Evolutionary conservation across 2,797 vertebrate genomes (phyloP), one percentile per base, ranked within the genome.

Genomic region (Benthosema pterotum): DNA sequence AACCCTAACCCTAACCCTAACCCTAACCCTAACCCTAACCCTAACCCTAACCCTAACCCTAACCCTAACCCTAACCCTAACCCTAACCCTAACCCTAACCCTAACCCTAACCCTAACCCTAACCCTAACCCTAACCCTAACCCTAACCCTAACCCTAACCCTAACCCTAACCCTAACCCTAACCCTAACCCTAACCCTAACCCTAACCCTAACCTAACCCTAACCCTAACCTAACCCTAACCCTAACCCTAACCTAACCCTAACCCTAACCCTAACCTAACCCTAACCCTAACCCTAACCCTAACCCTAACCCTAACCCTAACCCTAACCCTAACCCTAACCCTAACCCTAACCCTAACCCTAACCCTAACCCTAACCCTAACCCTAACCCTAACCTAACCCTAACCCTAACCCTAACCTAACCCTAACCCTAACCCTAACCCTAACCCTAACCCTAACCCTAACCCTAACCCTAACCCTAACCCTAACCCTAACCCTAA

Each of bases 121-220:
- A 42, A 42, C 42, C 42, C 42, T 42, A 42, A 42, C 42, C 42
- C 42, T 42, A 42, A 42, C 42, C 42, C 42, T 42, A 42, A 42
- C 42, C 42, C 42, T 42, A 42, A 42, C 42, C 42, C 42, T 52
- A 3, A 52, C 50, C 17, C 4, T 52, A 3, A 52, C 50, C 50
- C 50, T 52, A 52, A 52, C 50, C 50, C 50, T 52, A 52, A 52
- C 50, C 50, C 50, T 52, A 52, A 52, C 50, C 50, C 50, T 52
- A 52, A 52, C 50, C 50, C 50, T 52, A 52, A 52, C 50, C 50
- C 50, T 52, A 52, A 52, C 50, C 50, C 50, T 52, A 52, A 52
- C 50, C 50, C 50, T 52, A 52, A 52, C 50, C 50, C 50, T 52
- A 52, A 52, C 12, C 50, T 16, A 5, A 3, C 42, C 5, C 42